phyloP scores from a whole-genome alignment of 2,888 invertebrate genomes.

The Hypomecis punctinalis region DNA sequence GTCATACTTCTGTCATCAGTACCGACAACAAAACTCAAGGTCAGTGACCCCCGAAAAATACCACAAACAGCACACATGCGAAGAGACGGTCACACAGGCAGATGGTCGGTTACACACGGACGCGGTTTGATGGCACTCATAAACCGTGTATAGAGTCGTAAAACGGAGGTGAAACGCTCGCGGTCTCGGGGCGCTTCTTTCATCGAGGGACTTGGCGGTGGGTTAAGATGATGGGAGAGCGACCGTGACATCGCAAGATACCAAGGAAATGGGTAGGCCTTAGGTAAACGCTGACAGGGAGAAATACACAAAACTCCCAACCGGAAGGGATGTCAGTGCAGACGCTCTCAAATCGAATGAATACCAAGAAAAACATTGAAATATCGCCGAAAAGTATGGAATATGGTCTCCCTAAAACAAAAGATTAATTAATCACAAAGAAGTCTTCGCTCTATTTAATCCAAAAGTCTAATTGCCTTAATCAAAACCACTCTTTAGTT shows the following conservation, averaged over 20 bases:
- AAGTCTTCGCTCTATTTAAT: no score
- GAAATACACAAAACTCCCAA: no score
- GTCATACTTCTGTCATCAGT: not conserved
- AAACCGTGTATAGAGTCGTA: conserved; percentile 45
- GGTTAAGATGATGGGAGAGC: conserved; percentile 17
- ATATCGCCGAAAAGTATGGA: no score
- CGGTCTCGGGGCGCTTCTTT: conserved; percentile 35
- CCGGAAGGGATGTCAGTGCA: no score
- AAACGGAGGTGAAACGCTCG: conserved; percentile 43
- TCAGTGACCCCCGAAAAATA: conserved; percentile 30
- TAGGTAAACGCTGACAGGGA: no score
- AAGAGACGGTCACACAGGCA: conserved; percentile 19
- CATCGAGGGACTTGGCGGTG: conserved; percentile 22
- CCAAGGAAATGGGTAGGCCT: no score
- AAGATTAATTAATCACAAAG: no score
- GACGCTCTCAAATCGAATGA: no score
- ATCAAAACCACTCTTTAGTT: no score
- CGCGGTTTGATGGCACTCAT: conserved; percentile 49
- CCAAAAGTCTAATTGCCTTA: no score
- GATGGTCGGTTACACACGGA: conserved; percentile 37
- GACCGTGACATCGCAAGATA: not conserved
- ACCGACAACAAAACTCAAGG: conserved; percentile 32
- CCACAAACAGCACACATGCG: conserved; percentile 31
- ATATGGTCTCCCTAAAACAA: no score
- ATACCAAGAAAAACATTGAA: no score